These are phyloP conservation scores for Lissocephala sabroskyi DNA, from an alignment of 2,888 invertebrate species.

Conservation along the genomic window DNA sequence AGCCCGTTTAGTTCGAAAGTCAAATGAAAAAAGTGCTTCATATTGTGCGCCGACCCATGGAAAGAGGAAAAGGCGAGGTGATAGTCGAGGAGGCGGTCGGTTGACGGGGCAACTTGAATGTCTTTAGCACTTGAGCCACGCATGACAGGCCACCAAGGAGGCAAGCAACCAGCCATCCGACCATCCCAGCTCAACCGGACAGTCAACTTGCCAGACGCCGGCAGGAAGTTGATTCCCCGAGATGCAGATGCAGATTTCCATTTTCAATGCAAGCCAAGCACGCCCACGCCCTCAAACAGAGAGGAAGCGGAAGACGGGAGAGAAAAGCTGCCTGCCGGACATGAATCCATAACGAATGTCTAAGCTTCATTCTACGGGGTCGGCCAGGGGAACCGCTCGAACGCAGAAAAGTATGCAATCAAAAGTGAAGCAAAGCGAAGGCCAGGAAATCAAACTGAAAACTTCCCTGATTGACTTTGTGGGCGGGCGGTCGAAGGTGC, in stretches of 20 bases:
- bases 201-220: too few species aligned
- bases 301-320: background rate
- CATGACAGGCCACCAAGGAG: too few species aligned
- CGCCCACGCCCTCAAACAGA: too few species aligned
- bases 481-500: too few species aligned
- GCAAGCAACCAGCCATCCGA: background rate
- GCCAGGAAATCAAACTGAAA: constrained; percentile 44
- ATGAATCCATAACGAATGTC: constrained; percentile 52
- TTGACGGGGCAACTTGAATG: too few species aligned
- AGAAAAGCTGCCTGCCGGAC: constrained; percentile 15
- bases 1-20: background rate
- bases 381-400: constrained; percentile 7
- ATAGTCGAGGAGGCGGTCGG: too few species aligned
- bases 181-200: background rate
- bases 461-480: constrained; percentile 50
- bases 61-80: too few species aligned
- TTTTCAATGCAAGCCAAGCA: constrained; percentile 1
- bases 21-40: background rate
- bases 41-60: background rate
- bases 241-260: too few species aligned
- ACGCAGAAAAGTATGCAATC: constrained; percentile 45
- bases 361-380: constrained; percentile 28
- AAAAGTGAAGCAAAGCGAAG: constrained; percentile 21
- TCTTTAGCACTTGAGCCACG: too few species aligned
- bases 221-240: too few species aligned